Conservation (phyloP, 1,140 invertebrate genomes). For the Arctopsyche grandis region DNA sequence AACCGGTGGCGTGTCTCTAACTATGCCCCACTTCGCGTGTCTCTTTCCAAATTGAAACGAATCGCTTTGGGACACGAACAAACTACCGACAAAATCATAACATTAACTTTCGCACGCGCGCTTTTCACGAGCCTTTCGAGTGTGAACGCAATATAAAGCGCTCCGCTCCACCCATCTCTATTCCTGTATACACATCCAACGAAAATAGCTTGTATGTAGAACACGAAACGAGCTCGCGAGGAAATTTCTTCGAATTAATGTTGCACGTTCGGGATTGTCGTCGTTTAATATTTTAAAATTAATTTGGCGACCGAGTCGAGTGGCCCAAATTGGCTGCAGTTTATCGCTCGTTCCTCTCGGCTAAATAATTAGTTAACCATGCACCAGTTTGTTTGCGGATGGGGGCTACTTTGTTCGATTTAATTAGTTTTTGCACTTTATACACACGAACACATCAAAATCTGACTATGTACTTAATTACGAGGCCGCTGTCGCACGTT, state of each 20-base stretch:
- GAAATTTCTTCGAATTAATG: background rate
- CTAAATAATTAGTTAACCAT: background rate
- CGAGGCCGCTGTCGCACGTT: background rate
- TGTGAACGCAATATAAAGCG: too few relatives aligned
- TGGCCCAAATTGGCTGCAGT: background rate
- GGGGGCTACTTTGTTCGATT: background rate
- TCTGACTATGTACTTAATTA: too few relatives aligned
- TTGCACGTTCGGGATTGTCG: background rate
- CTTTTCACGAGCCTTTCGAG: too few relatives aligned
- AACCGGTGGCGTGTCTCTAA: background rate
- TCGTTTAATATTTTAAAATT: background rate
- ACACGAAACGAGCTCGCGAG: too few relatives aligned
- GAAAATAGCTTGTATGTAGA: too few relatives aligned
- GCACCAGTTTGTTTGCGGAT: background rate
- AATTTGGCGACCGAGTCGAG: background rate
- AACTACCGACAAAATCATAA: background rate
- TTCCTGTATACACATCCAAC: too few relatives aligned
- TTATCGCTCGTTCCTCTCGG: background rate
- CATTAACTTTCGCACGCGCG: too few relatives aligned
- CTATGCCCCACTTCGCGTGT: background rate
- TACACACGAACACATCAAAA: too few relatives aligned
- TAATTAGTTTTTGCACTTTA: background rate
- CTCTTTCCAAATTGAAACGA: slow-evolving; percentile 16
- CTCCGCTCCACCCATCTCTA: too few relatives aligned
- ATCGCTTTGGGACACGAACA: background rate